Evolutionary conservation across 2,888 invertebrate species (phyloP), one percentile per base, ranked within the genome.

Genomic region (Mechanitis messenoides): DNA sequence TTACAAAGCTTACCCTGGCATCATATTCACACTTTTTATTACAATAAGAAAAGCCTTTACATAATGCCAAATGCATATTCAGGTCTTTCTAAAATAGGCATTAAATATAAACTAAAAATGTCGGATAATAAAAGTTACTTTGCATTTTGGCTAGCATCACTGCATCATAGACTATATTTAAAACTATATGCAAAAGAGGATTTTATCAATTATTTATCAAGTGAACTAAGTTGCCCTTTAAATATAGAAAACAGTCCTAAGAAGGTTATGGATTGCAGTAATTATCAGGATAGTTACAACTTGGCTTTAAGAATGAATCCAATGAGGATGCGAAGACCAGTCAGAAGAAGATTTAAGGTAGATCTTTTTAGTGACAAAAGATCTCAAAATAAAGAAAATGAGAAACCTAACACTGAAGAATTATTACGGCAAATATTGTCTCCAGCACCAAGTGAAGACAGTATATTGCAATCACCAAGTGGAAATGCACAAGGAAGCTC

Each of bases 121-220:
- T 91, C 92, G 70, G 92, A 93, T 63, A 93, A 93, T 78, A 95
- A 95, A 82, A 94, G 94, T 75, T 94, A 93, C 75, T 95, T 94
- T 74, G 92, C 94, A 63, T 95, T 95, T 82, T 94, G 94, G 81
- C 81, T 95, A 64, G 94, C 94, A 9, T 95, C 95, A n/a, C 81
- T 95, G 55, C 95, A 95, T 78, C 95, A 95, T 77, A 93, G 94
- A 77, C 92, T 95, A 79, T 95, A 94, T 83, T 87, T 94, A 72
- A 93, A 94, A 74, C 82, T 95, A 57, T 92, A 94, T 76, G 93
- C 93, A 53, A 94, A 95, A 77, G 92, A 93, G 66, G 93, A 93
- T 65, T 94, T 94, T 60, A 86, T 93, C 47, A 92, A 92, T 76
- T 91, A 91, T 69, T 85, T 94, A 74, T 92, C 93, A 54, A 91